Base-by-base conservation (phyloP, 1,140 invertebrate species). In the Wiebesia pumilae region DNA sequence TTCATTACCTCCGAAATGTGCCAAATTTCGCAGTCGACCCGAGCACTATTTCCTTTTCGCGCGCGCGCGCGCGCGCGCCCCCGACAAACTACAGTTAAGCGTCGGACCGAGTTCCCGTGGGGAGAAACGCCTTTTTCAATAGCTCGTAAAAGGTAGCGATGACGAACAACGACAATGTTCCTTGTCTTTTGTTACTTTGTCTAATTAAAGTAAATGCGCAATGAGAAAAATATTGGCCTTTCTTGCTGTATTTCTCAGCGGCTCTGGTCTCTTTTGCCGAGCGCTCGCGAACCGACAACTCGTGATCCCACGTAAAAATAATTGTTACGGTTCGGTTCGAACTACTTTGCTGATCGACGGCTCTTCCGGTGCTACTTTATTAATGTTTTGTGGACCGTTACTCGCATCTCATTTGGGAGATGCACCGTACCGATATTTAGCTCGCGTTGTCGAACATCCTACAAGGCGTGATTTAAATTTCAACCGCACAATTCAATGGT, bases 1-100 rank as follows among this genome's bases (percentile, higher is more conserved):
- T 62, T 79, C 58, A 10, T 84, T 77, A n/a, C 14, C 35, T 58
- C 75, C 71, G 24, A 62, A 67, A 67, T 84, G n/a, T 78, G 54
- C 58, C 58, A 78, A 78, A 84, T 79, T 78, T 30, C 75, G 21
- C 83, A 30, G 51, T 38, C n/a, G 62, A 0, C 77, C 1, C 47
- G 43, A 35, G n/a, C n/a, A 7, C 7, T 33, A 1, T 75, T 75
- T 75, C n/a, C 35, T 43, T 43, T 71, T 71, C 35, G 16, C 35
- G 67, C 35, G 30, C 35, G 67, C 35, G 30, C 35, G 16, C 35
- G 67, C 35, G 30, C 35, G 16, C 35, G 67, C 35, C 1, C 7
- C 30, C 16, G 30, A 71, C 67, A 71, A 71, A 71, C 67, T 35
- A 62, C 58, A 62, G 58, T 62, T 62, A 62, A 24, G 58, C 58